A percentile compares a stretch with the other conserved stretches of the same genome.
These are phyloP conservation scores for Apis dorsata DNA, from an alignment of 1,140 invertebrate genomes.

Conservation along the genomic window DNA sequence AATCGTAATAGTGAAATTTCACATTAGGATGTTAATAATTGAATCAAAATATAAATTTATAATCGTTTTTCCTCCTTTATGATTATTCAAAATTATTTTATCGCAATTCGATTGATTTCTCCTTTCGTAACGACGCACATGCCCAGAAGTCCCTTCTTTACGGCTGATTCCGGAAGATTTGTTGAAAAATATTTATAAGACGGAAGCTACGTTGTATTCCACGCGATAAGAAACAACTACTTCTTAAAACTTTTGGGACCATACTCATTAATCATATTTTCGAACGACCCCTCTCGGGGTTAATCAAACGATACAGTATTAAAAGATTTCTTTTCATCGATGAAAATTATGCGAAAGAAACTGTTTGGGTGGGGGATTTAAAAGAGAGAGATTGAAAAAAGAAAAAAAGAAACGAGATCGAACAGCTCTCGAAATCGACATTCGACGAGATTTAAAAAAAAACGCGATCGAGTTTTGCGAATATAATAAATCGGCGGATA, in stretches of 20 bases:
- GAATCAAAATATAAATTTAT: too few species aligned
- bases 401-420: constrained; percentile 1
- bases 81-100: neutral
- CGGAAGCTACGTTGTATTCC: constrained; percentile 30
- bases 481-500: neutral
- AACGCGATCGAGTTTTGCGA: constrained; percentile 1
- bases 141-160: constrained; percentile 24
- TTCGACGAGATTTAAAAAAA: constrained; percentile 8
- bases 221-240: constrained; percentile 41
- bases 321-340: constrained; percentile 36
- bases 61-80: too few species aligned
- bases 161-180: constrained; percentile 23
- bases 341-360: neutral
- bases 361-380: neutral
- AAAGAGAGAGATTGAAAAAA: neutral
- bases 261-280: constrained; percentile 61
- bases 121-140: constrained; percentile 28
- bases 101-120: neutral
- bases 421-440: neutral
- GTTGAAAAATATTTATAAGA: constrained; percentile 37
- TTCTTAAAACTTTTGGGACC: constrained; percentile 67
- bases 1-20: too few species aligned
- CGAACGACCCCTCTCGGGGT: constrained; percentile 36
- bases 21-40: too few species aligned
- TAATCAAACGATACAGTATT: constrained; percentile 56